Evolutionary conservation across 2,888 invertebrate species (phyloP).

Genomic region (Ctena decussata): DNA sequence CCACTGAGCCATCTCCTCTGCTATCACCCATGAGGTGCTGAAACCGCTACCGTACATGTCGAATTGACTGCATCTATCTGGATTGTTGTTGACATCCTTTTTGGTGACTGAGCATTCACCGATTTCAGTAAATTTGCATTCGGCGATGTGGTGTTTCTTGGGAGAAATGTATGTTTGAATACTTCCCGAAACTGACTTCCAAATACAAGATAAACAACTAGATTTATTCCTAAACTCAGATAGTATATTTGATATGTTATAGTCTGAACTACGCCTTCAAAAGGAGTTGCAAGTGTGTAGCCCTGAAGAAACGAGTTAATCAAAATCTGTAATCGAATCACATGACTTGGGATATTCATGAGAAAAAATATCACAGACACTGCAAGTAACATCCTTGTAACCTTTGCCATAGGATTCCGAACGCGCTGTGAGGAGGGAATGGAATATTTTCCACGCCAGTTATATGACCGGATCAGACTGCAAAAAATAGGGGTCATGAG

Average conservation of each 20-base stretch:
- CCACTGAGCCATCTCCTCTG: too few species aligned
- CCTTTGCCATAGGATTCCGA: neutral
- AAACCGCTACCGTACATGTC: too few species aligned
- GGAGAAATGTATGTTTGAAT: slow-evolving; percentile 22
- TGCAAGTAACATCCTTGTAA: slow-evolving; percentile 1
- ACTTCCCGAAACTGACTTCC: slow-evolving; percentile 73
- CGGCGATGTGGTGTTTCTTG: neutral
- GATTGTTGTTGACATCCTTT: too few species aligned
- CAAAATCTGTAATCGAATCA: slow-evolving; percentile 4
- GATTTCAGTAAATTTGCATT: neutral
- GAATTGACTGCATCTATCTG: too few species aligned
- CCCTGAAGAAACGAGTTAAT: slow-evolving; percentile 31
- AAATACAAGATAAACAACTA: slow-evolving; percentile 74
- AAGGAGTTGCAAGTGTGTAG: slow-evolving; percentile 11
- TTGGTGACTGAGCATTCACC: neutral
- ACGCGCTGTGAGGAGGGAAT: neutral
- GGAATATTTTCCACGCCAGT: neutral
- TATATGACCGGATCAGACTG: slow-evolving; percentile 13
- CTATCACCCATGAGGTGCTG: too few species aligned
- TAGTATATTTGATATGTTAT: slow-evolving; percentile 75
- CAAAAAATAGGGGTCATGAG: slow-evolving; percentile 29
- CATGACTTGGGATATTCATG: slow-evolving; percentile 14
- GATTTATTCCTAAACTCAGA: slow-evolving; percentile 74
- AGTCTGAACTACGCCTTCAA: slow-evolving; percentile 52
- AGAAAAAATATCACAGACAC: neutral